These are phyloP conservation scores for Plecotus auritus DNA, from an alignment of 2,113 vertebrate species.

Conservation along the genomic window DNA sequence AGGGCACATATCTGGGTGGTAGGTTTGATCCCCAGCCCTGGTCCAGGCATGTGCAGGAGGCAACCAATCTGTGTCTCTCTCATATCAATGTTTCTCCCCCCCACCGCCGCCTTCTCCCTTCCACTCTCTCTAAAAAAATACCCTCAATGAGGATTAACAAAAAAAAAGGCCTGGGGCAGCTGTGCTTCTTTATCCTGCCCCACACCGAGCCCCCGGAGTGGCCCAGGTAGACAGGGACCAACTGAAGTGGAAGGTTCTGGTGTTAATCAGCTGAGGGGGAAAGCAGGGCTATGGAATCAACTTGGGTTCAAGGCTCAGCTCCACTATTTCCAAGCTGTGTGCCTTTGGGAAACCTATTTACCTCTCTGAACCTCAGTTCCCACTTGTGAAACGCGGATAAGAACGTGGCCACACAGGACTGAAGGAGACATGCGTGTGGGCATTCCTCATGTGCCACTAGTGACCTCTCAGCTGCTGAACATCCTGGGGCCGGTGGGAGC, in stretches of 20 bases:
- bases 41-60: too few relatives aligned
- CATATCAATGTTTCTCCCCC: too few relatives aligned
- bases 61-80: too few relatives aligned
- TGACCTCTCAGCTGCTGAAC: neutral
- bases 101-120: too few relatives aligned
- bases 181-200: neutral
- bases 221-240: neutral
- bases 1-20: too few relatives aligned
- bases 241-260: neutral
- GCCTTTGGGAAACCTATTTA: neutral
- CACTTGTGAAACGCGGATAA: neutral
- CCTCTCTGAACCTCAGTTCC: neutral
- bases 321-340: neutral
- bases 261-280: neutral
- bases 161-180: neutral
- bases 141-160: too few relatives aligned
- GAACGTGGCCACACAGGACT: neutral
- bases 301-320: neutral
- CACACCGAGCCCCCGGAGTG: neutral
- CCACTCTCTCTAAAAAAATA: too few relatives aligned
- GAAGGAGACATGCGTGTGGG: neutral
- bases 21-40: too few relatives aligned
- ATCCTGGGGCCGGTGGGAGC: rapidly evolving
- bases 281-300: neutral
- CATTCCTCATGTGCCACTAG: neutral